Conservation (phyloP, 2,113 vertebrate genomes). For the Pterocles gutturalis region DNA sequence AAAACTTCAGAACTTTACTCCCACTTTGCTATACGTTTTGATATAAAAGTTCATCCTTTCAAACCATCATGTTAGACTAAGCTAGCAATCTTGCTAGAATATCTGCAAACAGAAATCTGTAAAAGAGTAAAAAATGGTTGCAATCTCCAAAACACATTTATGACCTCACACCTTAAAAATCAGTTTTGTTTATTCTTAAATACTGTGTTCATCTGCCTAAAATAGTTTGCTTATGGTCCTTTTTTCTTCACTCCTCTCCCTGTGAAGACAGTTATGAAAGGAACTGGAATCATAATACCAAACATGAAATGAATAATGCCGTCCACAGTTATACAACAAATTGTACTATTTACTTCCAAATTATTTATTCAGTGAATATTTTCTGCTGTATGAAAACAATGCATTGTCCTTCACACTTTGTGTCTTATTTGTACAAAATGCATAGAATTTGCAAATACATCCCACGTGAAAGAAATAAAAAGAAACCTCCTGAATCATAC, state of each 20-base stretch:
- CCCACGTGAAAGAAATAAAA: background rate
- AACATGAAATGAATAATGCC: background rate
- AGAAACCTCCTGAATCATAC: background rate
- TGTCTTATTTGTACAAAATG: background rate
- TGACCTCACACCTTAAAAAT: conserved; percentile 15
- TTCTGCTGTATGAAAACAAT: background rate
- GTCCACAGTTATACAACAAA: background rate
- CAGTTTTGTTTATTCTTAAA: conserved; percentile 17
- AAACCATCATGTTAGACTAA: conserved; percentile 56
- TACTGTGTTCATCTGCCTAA: background rate
- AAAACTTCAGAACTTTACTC: conserved; percentile 53
- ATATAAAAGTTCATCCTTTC: conserved; percentile 54
- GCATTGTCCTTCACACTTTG: background rate
- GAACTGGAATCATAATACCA: background rate
- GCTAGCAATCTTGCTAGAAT: conserved; percentile 15
- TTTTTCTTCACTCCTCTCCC: background rate
- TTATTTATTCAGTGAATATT: background rate
- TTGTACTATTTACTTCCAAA: background rate
- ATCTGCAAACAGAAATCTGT: conserved; percentile 38
- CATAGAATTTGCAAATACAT: background rate
- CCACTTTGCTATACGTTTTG: conserved; percentile 46
- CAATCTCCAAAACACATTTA: background rate
- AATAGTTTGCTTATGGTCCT: background rate
- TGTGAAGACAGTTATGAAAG: background rate
- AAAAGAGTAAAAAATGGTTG: background rate